Evolutionary conservation across 2,797 vertebrate genomes (phyloP), one percentile per base, ranked within the genome.

Genomic region (Melanotaenia parkinsoni): DNA sequence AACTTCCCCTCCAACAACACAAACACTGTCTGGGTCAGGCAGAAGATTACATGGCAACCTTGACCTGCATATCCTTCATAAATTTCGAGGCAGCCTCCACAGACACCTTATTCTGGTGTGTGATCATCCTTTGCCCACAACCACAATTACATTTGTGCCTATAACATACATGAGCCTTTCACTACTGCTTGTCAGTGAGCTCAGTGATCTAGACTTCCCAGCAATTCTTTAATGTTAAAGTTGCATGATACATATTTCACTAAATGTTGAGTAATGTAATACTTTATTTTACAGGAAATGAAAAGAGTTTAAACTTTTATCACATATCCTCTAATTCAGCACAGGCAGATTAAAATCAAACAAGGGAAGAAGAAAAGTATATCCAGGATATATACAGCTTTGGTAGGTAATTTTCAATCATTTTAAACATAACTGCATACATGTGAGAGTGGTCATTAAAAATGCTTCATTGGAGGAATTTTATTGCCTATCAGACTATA

Each of bases 1-100:
- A 11, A 24, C 53, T 5, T 50, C 40, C 35, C 6, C 61, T 71
- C 33, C 53, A 28, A 77, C 54, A 18, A 61, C 57, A 45, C 8
- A 57, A 16, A 71, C 37, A 57, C 77, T 72, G 86, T 89, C 63
- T 71, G 70, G 77, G 73, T 90, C 77, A 81, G 59, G 70, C 70
- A 70, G 73, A 76, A 85, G 79, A 90, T 91, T 84, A 72, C 82
- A 85, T 72, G 72, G 72, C 79, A 87, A 92, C 91, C 89, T 92
- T 93, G 89, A 92, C 90, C 90, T 12, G 73, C 73, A 80, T 81
- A 81, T 72, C 75, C 70, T 38, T 79, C 67, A 40, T 90, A 89
- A 92, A 91, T 89, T 80, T 88, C 77, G 72, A 67, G 75, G 58
- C 79, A 71, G 82, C 58, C 78, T 74, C 71, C 43, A 35, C 84